Evolutionary conservation across 2,113 vertebrate genomes (phyloP).

Genomic region (Talpa occidentalis): DNA sequence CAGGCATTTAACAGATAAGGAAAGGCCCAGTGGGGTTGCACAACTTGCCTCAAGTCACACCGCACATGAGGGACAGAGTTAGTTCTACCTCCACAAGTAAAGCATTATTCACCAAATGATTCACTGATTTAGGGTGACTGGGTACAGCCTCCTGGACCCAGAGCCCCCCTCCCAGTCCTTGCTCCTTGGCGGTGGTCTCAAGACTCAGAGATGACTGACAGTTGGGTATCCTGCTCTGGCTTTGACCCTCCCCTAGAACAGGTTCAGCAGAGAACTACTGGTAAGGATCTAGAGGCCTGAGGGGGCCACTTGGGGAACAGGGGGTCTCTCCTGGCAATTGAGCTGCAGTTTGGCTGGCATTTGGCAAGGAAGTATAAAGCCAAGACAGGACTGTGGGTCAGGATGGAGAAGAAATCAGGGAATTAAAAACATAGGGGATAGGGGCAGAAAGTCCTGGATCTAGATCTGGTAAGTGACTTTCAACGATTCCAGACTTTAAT

Average conservation of each 20-base stretch:
- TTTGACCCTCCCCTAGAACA: not conserved
- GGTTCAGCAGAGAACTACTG: not conserved
- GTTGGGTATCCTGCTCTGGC: not conserved
- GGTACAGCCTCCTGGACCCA: not conserved
- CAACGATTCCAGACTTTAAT: not conserved
- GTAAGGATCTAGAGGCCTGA: not conserved
- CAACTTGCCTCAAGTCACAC: not conserved
- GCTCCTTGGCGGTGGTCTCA: not conserved
- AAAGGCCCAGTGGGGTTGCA: conserved; percentile 7
- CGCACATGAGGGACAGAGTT: not conserved
- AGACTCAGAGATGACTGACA: not conserved
- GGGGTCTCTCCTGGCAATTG: not conserved
- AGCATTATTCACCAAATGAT: not conserved
- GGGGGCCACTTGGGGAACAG: not conserved
- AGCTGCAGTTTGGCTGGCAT: not conserved
- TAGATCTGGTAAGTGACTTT: not conserved
- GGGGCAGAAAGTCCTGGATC: not conserved
- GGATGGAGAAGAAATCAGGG: not conserved
- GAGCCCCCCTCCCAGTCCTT: not conserved
- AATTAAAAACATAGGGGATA: not conserved
- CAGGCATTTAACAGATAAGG: not conserved
- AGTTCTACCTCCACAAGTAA: not conserved
- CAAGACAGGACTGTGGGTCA: not conserved
- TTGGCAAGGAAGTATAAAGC: not conserved
- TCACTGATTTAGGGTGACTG: not conserved